Percentiles rank a stretch among this genome's conserved stretches.
Evolutionary conservation across 2,888 invertebrate species (phyloP).

Genomic region (Parthenolecanium corni): DNA sequence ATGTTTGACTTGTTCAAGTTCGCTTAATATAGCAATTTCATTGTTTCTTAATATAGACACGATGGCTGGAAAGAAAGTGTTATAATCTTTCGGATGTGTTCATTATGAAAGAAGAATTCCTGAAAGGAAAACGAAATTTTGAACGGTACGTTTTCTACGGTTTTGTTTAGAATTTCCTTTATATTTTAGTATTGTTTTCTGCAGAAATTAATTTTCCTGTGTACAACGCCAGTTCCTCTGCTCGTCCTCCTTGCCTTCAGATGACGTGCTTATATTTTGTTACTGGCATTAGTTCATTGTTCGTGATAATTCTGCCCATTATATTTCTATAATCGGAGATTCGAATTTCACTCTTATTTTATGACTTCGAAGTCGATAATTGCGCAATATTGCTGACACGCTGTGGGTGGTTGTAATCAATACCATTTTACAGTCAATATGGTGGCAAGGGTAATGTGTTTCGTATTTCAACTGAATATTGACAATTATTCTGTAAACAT

Average conservation of each 20-base stretch:
- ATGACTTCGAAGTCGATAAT: too few species aligned
- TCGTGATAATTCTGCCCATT: too few species aligned
- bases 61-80: slow-evolving; percentile 27
- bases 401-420: slow-evolving; percentile 27
- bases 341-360: too few species aligned
- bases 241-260: too few species aligned
- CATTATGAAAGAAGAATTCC: slow-evolving; percentile 27
- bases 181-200: too few species aligned
- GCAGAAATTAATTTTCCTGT: too few species aligned
- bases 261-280: too few species aligned
- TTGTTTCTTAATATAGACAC: slow-evolving; percentile 27
- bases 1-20: slow-evolving; percentile 13
- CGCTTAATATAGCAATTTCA: slow-evolving; percentile 6
- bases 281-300: too few species aligned
- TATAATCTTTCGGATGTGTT: slow-evolving; percentile 23
- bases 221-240: too few species aligned
- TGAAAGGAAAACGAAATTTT: slow-evolving; percentile 25
- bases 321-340: too few species aligned
- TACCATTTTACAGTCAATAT: slow-evolving; percentile 2
- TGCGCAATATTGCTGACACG: slow-evolving; percentile 22
- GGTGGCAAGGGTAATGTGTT: slow-evolving; percentile 14
- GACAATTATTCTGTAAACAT: neutral
- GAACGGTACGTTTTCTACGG: slow-evolving; percentile 21
- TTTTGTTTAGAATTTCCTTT: neutral
- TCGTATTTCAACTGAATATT: slow-evolving; percentile 2